A percentile compares a stretch with the other conserved stretches of the same genome.
These are phyloP conservation scores for Oxytorus armatus DNA, from an alignment of 2,888 invertebrate genomes.

Conservation along the genomic window DNA sequence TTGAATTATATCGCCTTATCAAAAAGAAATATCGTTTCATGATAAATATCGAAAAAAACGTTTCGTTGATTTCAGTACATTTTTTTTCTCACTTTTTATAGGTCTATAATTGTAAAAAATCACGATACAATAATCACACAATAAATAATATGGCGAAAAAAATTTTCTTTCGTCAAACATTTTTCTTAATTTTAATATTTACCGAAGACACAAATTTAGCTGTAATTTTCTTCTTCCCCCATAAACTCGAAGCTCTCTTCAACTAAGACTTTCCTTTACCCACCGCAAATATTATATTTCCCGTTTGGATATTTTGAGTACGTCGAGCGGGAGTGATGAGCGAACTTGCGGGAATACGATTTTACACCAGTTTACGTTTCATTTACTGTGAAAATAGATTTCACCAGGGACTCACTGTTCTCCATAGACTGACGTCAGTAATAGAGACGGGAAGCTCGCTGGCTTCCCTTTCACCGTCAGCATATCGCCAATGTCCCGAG, in stretches of 20 bases:
- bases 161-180: too few species aligned
- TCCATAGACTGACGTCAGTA: conserved; percentile 35
- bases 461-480: conserved; percentile 41
- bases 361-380: conserved; percentile 14
- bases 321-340: background rate
- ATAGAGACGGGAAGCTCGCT: conserved; percentile 22
- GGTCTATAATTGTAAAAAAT: too few species aligned
- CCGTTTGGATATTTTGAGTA: background rate
- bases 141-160: too few species aligned
- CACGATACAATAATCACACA: too few species aligned
- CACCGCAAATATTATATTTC: background rate
- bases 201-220: too few species aligned
- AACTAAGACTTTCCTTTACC: background rate
- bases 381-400: background rate
- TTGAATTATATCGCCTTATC: too few species aligned
- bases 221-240: background rate
- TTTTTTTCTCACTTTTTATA: too few species aligned
- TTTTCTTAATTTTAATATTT: too few species aligned
- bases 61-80: too few species aligned
- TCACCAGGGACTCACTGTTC: conserved; percentile 6
- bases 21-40: too few species aligned
- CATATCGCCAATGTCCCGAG: conserved; percentile 39
- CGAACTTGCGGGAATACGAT: background rate
- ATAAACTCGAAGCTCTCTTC: background rate
- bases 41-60: too few species aligned